Base-by-base conservation (phyloP, 2,113 vertebrate species). In the Tricholaema leucomelas region DNA sequence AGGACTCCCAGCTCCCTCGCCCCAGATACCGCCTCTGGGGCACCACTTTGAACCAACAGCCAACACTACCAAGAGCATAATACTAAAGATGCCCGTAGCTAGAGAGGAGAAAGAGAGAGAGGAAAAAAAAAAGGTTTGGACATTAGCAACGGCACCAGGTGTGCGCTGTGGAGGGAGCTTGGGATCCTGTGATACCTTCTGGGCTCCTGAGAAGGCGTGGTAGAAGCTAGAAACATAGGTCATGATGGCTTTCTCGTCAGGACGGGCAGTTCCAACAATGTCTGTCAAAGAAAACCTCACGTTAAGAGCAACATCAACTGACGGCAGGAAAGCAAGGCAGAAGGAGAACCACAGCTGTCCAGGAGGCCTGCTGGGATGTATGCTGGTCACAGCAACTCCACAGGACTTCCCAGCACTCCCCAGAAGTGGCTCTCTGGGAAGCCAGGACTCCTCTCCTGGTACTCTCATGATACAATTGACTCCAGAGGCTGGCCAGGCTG, bases 181-280 rank as follows among this genome's bases (percentile, higher is more conserved):
- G 97, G 98, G 97, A 98, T 98, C 98, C 98, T 95, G 96, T 15
- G 98, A 98, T 99, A 99, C 99, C 99, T 99, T 99, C 98, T 99
- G 99, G 96, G 99, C 99, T 98, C 99, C 99, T 74, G 99, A 99
- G 98, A 99, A 99, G 98, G 99, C 99, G 90, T 99, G 99, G 98
- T 99, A 99, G 98, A 99, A 99, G 98, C 99, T 99, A 98, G 99
- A 99, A 97, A 99, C 99, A 90, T 99, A 99, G 97, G 99, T 99
- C 99, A 99, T 99, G 98, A 99, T 99, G 97, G 99, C 99, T 96
- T 99, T 99, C 97, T 99, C 99, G 90, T 99, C 99, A 20, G 99
- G 99, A 88, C 99, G 99, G 96, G 99, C 99, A 16, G 99, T 99
- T 98, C 99, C 99, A 90, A 99, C 99, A 92, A 99, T 99, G 98